phyloP scores from a whole-genome alignment of 1,140 invertebrate species.

The Musca domestica region DNA sequence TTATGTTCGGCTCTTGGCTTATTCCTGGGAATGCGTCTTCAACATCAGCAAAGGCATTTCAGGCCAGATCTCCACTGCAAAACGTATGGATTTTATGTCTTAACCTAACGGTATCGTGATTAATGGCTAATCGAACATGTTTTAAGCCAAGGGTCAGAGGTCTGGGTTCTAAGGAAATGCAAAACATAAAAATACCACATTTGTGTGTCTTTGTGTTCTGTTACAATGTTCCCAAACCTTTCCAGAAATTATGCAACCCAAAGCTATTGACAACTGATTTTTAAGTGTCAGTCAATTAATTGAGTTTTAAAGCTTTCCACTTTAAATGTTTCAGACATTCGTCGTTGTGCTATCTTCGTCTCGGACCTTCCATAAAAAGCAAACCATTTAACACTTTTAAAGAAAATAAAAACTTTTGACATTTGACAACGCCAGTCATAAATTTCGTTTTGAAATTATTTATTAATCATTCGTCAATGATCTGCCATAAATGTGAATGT shows the following conservation, averaged over 20 bases:
- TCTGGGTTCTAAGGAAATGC: not conserved
- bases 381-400: too few species aligned
- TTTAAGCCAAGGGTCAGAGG: too few species aligned
- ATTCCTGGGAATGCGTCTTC: too few species aligned
- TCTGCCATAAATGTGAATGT: too few species aligned
- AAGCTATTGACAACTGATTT: conserved; percentile 9
- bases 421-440: conserved; percentile 1
- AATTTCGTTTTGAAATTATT: not conserved
- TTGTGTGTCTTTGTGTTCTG: not conserved
- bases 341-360: too few species aligned
- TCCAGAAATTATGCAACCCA: not conserved
- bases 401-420: not conserved
- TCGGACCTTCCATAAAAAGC: too few species aligned
- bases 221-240: not conserved
- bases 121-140: not conserved
- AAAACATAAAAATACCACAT: not conserved
- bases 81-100: not conserved
- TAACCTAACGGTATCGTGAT: conserved; percentile 8
- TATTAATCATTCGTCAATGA: too few species aligned
- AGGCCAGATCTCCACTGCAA: not conserved
- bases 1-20: too few species aligned
- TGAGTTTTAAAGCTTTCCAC: not conserved
- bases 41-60: not conserved
- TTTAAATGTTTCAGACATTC: too few species aligned
- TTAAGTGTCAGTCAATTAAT: conserved; percentile 8